Percentiles rank a stretch among this genome's conserved stretches.
Evolutionary conservation across 37 sponge, comb jelly and placozoan genomes (phyloP).

Genomic region (Hexactinellida sp.): DNA sequence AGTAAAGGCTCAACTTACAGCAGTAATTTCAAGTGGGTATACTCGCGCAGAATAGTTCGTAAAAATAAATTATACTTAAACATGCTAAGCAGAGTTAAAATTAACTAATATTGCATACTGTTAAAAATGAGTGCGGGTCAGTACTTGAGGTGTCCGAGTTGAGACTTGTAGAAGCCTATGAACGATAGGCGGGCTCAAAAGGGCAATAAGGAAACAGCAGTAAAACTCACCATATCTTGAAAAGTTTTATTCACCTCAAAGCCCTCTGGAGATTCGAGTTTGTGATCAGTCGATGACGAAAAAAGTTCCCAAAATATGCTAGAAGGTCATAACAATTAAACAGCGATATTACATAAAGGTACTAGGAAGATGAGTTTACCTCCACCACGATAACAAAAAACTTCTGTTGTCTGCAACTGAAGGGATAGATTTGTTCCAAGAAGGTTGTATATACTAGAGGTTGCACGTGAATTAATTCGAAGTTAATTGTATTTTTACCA

Average conservation of each 20-base stretch:
- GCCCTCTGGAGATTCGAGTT: background rate
- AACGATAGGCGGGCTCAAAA: no score
- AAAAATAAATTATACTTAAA: no score
- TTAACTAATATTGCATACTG: background rate
- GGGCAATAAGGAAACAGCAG: no score
- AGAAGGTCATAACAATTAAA: background rate
- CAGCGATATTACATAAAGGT: background rate
- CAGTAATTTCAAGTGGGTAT: no score
- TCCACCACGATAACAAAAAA: slow-evolving; percentile 8
- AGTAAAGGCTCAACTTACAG: no score
- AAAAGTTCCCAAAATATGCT: slow-evolving; percentile 8
- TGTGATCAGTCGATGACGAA: slow-evolving; percentile 6
- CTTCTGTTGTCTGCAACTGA: background rate
- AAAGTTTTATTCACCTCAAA: slow-evolving; percentile 3
- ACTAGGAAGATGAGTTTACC: background rate
- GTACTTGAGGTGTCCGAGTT: background rate
- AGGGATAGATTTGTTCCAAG: background rate
- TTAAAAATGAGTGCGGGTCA: background rate
- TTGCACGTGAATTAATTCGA: background rate
- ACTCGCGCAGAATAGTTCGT: no score
- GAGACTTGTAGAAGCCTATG: background rate
- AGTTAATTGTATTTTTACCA: background rate
- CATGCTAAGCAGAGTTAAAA: no score
- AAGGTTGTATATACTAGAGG: slow-evolving; percentile 12
- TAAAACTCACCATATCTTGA: background rate